Conservation (phyloP, 1,140 invertebrate species). For the Drosophila parabipectinata region DNA sequence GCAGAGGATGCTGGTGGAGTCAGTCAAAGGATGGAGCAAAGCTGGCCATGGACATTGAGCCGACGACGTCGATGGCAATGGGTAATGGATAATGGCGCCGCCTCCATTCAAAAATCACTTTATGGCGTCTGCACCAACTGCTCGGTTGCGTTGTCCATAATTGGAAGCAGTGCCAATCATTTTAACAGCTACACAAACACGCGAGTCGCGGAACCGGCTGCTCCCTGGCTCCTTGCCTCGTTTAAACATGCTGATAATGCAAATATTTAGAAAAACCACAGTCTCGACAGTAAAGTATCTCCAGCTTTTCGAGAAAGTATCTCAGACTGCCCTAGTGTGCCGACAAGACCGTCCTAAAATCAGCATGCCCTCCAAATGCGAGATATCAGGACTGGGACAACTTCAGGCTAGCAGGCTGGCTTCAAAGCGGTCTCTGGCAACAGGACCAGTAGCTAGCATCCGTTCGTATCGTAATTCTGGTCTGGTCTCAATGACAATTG, state of each 20-base stretch:
- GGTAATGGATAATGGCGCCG: conserved; percentile 60
- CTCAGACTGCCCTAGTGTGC: neutral
- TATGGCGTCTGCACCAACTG: conserved; percentile 51
- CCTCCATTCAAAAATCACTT: conserved; percentile 80
- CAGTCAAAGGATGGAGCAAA: neutral
- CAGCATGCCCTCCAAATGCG: neutral
- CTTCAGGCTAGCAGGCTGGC: conserved; percentile 6
- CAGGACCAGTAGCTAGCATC: conserved; percentile 19
- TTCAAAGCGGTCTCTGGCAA: conserved; percentile 41
- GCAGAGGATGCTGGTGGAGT: neutral
- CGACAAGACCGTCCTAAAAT: neutral
- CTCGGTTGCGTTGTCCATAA: conserved; percentile 62
- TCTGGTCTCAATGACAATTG: conserved; percentile 75
- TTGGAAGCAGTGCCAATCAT: conserved; percentile 80
- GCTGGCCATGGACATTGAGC: conserved; percentile 1
- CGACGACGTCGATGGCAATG: neutral
- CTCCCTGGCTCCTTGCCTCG: neutral
- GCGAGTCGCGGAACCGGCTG: conserved; percentile 45
- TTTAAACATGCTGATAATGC: conserved; percentile 64
- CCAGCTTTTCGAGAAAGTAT: neutral
- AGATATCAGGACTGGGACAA: conserved; percentile 16
- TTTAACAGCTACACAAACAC: conserved; percentile 82
- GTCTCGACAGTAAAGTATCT: neutral
- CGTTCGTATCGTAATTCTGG: conserved; percentile 15
- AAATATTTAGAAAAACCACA: conserved; percentile 27